phyloP scores from a whole-genome alignment of 2,113 vertebrate species.

The Nesogale talazaci region DNA sequence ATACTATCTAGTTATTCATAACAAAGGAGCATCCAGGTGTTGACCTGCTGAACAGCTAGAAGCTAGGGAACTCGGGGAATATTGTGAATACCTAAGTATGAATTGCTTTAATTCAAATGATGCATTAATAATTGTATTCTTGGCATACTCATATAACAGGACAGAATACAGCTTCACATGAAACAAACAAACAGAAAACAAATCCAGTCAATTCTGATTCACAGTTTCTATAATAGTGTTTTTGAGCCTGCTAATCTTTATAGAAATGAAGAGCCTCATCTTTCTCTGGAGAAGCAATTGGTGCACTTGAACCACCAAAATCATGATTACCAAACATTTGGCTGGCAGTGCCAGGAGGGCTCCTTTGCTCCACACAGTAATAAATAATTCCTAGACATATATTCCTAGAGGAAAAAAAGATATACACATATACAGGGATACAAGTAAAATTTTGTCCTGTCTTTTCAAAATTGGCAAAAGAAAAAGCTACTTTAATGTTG shows the following conservation, averaged over 20 bases:
- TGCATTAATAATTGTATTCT: background rate
- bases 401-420: background rate
- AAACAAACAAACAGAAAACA: too few relatives aligned
- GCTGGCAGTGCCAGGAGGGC: too few relatives aligned
- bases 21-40: background rate
- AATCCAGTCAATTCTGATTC: too few relatives aligned
- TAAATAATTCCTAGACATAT: background rate
- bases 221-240: too few relatives aligned
- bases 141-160: slow-evolving; percentile 19
- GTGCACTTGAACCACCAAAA: too few relatives aligned
- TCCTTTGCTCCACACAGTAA: too few relatives aligned
- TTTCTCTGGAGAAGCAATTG: too few relatives aligned
- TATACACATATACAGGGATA: background rate
- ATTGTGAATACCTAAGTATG: slow-evolving; percentile 27
- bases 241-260: too few relatives aligned
- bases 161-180: background rate
- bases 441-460: background rate
- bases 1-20: background rate
- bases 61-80: background rate
- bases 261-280: too few relatives aligned
- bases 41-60: background rate
- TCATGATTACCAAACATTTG: too few relatives aligned
- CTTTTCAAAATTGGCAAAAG: slow-evolving; percentile 37
- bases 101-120: slow-evolving; percentile 47
- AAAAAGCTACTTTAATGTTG: background rate